A percentile compares a stretch with the other conserved stretches of the same genome.
Evolutionary conservation across 2,113 vertebrate genomes (phyloP).

Genomic region (Cathartes aura): DNA sequence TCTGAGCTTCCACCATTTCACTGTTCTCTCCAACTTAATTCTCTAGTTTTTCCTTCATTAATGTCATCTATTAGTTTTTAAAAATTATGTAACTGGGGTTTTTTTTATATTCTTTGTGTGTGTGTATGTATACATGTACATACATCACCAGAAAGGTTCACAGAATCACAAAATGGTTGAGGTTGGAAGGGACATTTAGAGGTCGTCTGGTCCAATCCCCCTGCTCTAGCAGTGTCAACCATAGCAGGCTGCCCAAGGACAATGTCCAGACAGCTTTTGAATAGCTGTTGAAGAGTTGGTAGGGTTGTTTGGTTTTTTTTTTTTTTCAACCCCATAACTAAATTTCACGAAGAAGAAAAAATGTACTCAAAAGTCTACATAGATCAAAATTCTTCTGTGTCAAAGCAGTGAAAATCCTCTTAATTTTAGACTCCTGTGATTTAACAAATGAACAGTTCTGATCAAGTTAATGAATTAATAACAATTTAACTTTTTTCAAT

Average conservation of each 20-base stretch:
- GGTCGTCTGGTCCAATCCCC: background rate
- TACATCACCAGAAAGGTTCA: background rate
- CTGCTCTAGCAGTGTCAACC: background rate
- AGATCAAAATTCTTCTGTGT: background rate
- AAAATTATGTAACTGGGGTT: accelerated
- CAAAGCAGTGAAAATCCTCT: background rate
- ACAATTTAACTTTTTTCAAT: background rate
- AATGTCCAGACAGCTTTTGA: background rate
- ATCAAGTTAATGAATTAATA: background rate
- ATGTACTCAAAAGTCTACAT: background rate
- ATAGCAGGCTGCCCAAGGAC: background rate
- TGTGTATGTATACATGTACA: background rate
- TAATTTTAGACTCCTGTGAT: background rate
- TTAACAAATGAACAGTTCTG: background rate
- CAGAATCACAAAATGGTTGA: background rate
- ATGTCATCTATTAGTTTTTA: background rate
- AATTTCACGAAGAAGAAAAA: background rate
- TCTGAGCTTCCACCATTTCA: background rate
- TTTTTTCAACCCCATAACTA: background rate
- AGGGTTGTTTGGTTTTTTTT: background rate
- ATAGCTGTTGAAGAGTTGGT: background rate
- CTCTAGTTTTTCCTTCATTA: background rate
- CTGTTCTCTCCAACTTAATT: background rate
- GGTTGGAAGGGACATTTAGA: background rate
- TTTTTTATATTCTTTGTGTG: background rate